Percentiles rank a stretch among this genome's conserved stretches.
phyloP scores from a whole-genome alignment of 2,888 invertebrate species.

The Drosophila neotestacea region DNA sequence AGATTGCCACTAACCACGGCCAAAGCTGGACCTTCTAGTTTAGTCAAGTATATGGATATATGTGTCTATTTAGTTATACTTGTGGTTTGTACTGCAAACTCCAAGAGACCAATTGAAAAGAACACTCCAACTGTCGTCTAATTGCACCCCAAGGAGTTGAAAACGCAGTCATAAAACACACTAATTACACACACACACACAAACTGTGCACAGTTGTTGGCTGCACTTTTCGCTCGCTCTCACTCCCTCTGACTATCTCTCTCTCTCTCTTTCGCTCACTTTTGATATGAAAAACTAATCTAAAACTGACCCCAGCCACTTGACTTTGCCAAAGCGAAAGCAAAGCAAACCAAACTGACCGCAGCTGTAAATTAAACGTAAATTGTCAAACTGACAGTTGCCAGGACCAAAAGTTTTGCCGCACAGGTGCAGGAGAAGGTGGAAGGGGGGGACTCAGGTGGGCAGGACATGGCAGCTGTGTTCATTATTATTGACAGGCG shows the following conservation, averaged over 20 bases:
- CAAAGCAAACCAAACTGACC: constrained; percentile 55
- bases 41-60: background rate
- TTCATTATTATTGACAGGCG: constrained; percentile 77
- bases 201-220: constrained; percentile 41
- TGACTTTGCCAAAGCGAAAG: constrained; percentile 54
- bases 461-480: constrained; percentile 65
- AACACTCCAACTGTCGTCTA: constrained; percentile 58
- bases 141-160: constrained; percentile 74
- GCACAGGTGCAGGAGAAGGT: constrained; percentile 47
- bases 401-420: constrained; percentile 53
- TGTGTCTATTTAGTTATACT: constrained; percentile 4
- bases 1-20: background rate
- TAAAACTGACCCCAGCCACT: constrained; percentile 70
- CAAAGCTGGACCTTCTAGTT: background rate
- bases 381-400: constrained; percentile 71
- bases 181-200: constrained; percentile 62
- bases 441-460: constrained; percentile 23
- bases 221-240: constrained; percentile 5
- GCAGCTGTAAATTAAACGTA: constrained; percentile 77
- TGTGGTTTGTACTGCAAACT: constrained; percentile 29
- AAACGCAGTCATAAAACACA: constrained; percentile 69
- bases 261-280: background rate
- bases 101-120: constrained; percentile 67
- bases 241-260: no score
- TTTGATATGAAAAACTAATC: constrained; percentile 71